A percentile compares a stretch with the other conserved stretches of the same genome.
phyloP scores from a whole-genome alignment of 2,113 vertebrate species.

The Benthochromis sp. region DNA sequence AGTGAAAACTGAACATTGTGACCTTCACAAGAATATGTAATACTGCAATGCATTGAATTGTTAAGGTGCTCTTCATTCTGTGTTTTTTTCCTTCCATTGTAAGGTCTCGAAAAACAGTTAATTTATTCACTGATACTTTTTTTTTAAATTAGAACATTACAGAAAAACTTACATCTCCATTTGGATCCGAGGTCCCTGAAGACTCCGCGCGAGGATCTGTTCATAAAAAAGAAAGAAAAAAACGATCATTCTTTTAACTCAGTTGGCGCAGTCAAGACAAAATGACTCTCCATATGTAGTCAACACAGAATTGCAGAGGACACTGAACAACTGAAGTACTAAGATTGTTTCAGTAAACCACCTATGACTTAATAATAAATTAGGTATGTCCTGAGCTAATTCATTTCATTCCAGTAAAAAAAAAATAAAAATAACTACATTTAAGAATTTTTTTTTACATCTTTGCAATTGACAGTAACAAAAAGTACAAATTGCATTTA shows the following conservation, averaged over 20 bases:
- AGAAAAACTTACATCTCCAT: neutral
- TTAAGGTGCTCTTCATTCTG: neutral
- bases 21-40: fast-evolving
- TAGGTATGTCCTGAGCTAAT: neutral
- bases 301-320: neutral
- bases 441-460: fast-evolving
- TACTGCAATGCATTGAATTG: fast-evolving
- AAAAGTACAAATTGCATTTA: neutral
- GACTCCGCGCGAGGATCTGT: neutral
- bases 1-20: neutral
- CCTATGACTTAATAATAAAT: fast-evolving
- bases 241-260: fast-evolving
- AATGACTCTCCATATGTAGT: neutral
- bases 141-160: fast-evolving
- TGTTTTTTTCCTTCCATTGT: neutral
- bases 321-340: neutral
- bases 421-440: fast-evolving
- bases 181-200: fast-evolving
- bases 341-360: neutral
- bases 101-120: fast-evolving
- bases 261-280: neutral
- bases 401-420: neutral
- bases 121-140: neutral
- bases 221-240: neutral
- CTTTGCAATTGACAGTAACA: neutral